A percentile compares a stretch with the other conserved stretches of the same genome.
These are phyloP conservation scores for Hesperophylax magnus DNA, from an alignment of 1,140 invertebrate genomes.

Conservation along the genomic window DNA sequence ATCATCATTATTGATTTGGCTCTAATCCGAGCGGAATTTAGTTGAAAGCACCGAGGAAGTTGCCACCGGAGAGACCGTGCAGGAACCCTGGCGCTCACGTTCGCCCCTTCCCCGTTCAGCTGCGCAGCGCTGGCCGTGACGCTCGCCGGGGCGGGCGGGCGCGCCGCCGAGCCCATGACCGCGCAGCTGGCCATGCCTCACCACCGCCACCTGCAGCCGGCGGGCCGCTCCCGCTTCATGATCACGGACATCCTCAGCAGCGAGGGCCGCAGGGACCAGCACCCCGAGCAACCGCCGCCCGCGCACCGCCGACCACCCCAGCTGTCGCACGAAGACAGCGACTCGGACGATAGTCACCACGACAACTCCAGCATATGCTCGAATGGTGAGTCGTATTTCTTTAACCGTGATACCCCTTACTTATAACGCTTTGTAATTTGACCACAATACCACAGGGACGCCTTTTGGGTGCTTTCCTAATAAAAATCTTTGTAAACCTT, in stretches of 20 bases:
- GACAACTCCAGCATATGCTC: conserved; percentile 55
- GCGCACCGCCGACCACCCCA: conserved; percentile 61
- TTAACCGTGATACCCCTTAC: no score
- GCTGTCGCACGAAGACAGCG: conserved; percentile 47
- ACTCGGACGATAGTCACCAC: conserved; percentile 53
- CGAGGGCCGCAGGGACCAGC: conserved; percentile 60
- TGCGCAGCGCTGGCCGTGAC: conserved; percentile 38
- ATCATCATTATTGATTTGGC: background rate
- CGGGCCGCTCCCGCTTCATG: conserved; percentile 82
- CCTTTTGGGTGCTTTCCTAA: no score
- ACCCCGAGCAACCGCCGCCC: conserved; percentile 62
- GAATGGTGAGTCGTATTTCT: conserved; percentile 48
- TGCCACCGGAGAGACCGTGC: background rate
- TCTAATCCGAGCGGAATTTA: background rate
- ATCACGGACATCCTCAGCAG: conserved; percentile 82
- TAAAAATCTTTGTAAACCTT: no score
- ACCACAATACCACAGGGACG: no score
- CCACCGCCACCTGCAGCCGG: conserved; percentile 60
- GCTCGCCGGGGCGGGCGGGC: conserved; percentile 40
- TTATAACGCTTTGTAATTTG: no score
- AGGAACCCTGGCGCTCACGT: background rate
- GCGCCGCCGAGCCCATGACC: conserved; percentile 31
- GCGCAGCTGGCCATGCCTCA: conserved; percentile 52
- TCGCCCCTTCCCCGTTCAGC: background rate
- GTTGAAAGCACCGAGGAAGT: background rate